Evolutionary conservation across 2,888 invertebrate species (phyloP).

Genomic region (Meta bourneti): DNA sequence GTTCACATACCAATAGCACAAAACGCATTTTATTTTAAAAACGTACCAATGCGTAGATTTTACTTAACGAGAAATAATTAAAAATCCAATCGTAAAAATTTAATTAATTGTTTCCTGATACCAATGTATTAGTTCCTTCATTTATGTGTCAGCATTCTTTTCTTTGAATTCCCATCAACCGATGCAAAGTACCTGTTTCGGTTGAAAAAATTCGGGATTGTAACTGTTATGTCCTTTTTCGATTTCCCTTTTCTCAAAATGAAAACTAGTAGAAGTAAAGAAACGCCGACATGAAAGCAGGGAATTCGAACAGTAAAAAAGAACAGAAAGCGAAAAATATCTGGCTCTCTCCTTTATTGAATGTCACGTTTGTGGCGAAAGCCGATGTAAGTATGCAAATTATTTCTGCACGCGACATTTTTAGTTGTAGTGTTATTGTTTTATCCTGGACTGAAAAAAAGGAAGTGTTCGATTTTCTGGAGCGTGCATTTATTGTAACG

Average conservation of each 20-base stretch:
- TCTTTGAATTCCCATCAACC: neutral
- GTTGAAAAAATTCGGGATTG: neutral
- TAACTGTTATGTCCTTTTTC: conserved; percentile 22
- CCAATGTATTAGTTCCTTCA: neutral
- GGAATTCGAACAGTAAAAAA: conserved; percentile 20
- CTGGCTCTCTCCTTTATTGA: conserved; percentile 35
- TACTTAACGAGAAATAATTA: neutral
- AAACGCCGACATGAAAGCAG: conserved; percentile 15
- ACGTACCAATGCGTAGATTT: too few species aligned
- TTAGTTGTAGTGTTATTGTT: conserved; percentile 44
- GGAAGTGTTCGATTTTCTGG: conserved; percentile 43
- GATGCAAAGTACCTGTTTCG: neutral
- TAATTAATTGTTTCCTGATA: neutral
- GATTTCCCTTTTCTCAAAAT: conserved; percentile 9
- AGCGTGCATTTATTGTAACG: conserved; percentile 46
- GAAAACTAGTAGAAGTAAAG: conserved; percentile 22
- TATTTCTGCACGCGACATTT: conserved; percentile 57
- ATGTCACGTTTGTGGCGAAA: conserved; percentile 35
- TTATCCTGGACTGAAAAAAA: conserved; percentile 18
- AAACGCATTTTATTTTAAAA: too few species aligned
- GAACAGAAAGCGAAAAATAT: neutral
- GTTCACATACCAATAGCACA: too few species aligned
- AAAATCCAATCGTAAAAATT: neutral
- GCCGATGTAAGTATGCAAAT: conserved; percentile 67
- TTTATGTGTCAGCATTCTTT: neutral